phyloP scores from a whole-genome alignment of 2,888 invertebrate genomes.

The Corbicula japonica region DNA sequence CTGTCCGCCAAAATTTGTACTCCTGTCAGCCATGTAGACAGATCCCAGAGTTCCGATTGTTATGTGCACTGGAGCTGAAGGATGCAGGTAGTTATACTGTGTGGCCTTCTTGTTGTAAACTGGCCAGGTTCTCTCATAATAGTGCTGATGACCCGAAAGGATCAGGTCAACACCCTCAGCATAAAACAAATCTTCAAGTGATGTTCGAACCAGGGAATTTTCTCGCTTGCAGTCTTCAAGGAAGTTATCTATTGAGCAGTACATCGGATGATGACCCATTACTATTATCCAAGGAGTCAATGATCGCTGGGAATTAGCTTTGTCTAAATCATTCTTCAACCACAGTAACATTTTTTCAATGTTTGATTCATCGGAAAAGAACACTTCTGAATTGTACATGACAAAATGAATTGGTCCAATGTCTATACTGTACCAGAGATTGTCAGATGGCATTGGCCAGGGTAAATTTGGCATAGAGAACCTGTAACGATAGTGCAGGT shows the following conservation, averaged over 20 bases:
- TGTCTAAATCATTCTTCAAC: slow-evolving; percentile 78
- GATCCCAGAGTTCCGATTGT: slow-evolving; percentile 79
- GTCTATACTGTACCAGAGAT: slow-evolving; percentile 85
- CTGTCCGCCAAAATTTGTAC: slow-evolving; percentile 62
- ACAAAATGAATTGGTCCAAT: slow-evolving; percentile 83
- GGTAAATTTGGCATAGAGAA: slow-evolving; percentile 81
- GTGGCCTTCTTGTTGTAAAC: slow-evolving; percentile 76
- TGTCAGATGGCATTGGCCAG: slow-evolving; percentile 82
- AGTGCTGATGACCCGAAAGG: slow-evolving; percentile 81
- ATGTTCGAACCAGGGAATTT: slow-evolving; percentile 68
- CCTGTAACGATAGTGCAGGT: slow-evolving; percentile 77
- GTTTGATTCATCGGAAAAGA: slow-evolving; percentile 89
- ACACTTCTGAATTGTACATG: slow-evolving; percentile 78
- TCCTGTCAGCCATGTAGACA: slow-evolving; percentile 70
- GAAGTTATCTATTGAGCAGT: slow-evolving; percentile 84
- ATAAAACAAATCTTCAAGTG: slow-evolving; percentile 80
- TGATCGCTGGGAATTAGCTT: slow-evolving; percentile 74
- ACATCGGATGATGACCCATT: slow-evolving; percentile 85
- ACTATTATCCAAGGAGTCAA: slow-evolving; percentile 84
- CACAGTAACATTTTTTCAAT: slow-evolving; percentile 73
- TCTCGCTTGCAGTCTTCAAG: slow-evolving; percentile 74
- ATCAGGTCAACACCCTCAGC: slow-evolving; percentile 81
- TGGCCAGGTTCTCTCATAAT: slow-evolving; percentile 83
- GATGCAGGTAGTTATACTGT: slow-evolving; percentile 76
- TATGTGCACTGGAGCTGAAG: slow-evolving; percentile 79